These are phyloP conservation scores for Philypnodon macrostomus DNA, from an alignment of 2,797 vertebrate genomes.

Conservation along the genomic window DNA sequence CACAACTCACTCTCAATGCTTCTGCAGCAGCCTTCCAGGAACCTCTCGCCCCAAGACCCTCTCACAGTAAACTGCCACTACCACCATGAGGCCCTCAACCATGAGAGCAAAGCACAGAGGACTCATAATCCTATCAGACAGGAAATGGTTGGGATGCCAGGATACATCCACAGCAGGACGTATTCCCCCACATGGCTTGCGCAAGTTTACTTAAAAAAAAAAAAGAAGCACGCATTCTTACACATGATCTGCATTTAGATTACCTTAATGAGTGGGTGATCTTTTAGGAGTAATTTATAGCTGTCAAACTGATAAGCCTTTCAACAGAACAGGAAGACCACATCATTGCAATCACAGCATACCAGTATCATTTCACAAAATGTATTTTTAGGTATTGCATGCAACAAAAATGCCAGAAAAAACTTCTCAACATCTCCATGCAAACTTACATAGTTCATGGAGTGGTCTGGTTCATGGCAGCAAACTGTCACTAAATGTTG, in stretches of 20 bases:
- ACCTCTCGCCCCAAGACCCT: slow-evolving; percentile 68
- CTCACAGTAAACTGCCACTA: slow-evolving; percentile 85
- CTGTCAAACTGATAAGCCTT: slow-evolving; percentile 42
- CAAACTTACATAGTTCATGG: slow-evolving; percentile 16
- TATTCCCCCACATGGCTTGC: slow-evolving; percentile 83
- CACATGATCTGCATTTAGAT: slow-evolving; percentile 67
- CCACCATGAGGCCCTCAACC: slow-evolving; percentile 85
- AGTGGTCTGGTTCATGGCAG: slow-evolving; percentile 37
- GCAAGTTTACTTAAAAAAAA: slow-evolving; percentile 81
- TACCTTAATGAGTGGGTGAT: slow-evolving; percentile 63
- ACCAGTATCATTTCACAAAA: slow-evolving; percentile 22
- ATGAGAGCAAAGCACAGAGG: slow-evolving; percentile 83
- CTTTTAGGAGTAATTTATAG: slow-evolving; percentile 56
- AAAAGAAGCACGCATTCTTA: slow-evolving; percentile 22
- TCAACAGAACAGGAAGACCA: slow-evolving; percentile 43
- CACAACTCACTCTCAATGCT: slow-evolving; percentile 34
- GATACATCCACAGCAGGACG: slow-evolving; percentile 89
- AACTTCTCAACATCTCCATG: slow-evolving; percentile 10
- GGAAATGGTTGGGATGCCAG: slow-evolving; percentile 98
- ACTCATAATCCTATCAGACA: slow-evolving; percentile 90
- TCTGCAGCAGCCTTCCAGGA: slow-evolving; percentile 34
- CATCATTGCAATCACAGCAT: slow-evolving; percentile 24
- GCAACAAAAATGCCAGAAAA: slow-evolving; percentile 18
- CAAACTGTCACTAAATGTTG: slow-evolving; percentile 32
- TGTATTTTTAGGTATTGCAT: slow-evolving; percentile 13